Conservation (phyloP, 2,888 invertebrate genomes). For the Byasa hedistus region DNA sequence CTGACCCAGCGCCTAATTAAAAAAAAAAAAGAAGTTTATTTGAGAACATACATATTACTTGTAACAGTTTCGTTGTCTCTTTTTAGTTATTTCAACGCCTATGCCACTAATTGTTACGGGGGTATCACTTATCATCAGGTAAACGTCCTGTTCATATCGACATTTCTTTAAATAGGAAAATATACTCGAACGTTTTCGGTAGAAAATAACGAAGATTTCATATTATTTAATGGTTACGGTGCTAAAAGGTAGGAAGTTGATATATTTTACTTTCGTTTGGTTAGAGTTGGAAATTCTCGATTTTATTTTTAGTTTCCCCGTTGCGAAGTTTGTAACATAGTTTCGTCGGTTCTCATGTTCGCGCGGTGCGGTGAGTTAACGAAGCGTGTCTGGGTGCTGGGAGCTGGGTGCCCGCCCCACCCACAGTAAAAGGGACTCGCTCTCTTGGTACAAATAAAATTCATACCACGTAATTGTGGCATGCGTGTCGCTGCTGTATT, state of each 20-base stretch:
- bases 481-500: conserved; percentile 46
- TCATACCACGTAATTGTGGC: conserved; percentile 49
- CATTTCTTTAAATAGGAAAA: no score
- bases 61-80: no score
- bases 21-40: no score
- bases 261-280: background rate
- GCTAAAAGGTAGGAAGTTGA: background rate
- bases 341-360: conserved; percentile 22
- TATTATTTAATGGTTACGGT: no score
- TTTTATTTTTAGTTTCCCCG: conserved; percentile 6
- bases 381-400: conserved; percentile 27
- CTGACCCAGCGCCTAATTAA: no score
- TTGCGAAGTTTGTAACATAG: conserved; percentile 19
- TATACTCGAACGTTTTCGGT: no score
- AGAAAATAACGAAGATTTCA: no score
- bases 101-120: no score
- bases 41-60: no score
- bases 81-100: no score
- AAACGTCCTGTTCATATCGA: no score
- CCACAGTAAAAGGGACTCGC: conserved; percentile 21
- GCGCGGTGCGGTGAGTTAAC: conserved; percentile 26
- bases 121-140: no score
- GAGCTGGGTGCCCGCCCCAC: conserved; percentile 13
- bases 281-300: conserved; percentile 11
- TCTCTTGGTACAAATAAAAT: conserved; percentile 40